phyloP scores from a whole-genome alignment of 2,888 invertebrate genomes.

The Parnassius smintheus region DNA sequence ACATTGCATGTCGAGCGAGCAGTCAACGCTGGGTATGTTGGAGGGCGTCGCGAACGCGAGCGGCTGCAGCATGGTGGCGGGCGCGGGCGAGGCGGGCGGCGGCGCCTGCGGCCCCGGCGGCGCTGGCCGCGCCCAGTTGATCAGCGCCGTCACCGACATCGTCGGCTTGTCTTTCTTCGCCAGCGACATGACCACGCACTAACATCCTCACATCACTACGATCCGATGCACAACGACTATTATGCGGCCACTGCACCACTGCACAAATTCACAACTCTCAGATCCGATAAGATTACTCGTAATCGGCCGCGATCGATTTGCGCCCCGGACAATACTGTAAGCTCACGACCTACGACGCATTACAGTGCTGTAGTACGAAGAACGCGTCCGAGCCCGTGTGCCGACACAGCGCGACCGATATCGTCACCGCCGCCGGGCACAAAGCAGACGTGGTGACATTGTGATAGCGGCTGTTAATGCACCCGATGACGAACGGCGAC shows the following conservation, averaged over 20 bases:
- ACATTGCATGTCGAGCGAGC: constrained; percentile 76
- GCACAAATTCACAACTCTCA: constrained; percentile 43
- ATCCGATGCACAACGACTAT: constrained; percentile 48
- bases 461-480: constrained; percentile 74
- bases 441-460: constrained; percentile 73
- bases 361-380: not conserved
- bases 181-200: constrained; percentile 80
- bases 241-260: constrained; percentile 37
- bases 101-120: constrained; percentile 58
- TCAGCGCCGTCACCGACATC: constrained; percentile 92
- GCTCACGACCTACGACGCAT: constrained; percentile 26
- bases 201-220: constrained; percentile 76
- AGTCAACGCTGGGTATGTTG: constrained; percentile 62
- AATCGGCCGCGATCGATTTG: constrained; percentile 47
- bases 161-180: constrained; percentile 94
- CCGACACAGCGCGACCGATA: constrained; percentile 32
- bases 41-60: constrained; percentile 54
- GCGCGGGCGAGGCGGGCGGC: constrained; percentile 57
- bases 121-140: constrained; percentile 84
- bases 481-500: constrained; percentile 43
- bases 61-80: constrained; percentile 53
- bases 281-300: constrained; percentile 39
- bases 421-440: constrained; percentile 56
- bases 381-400: not conserved
- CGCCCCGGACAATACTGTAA: constrained; percentile 24